Evolutionary conservation across 1,140 invertebrate genomes (phyloP).

Genomic region (Armadillidium nasatum): DNA sequence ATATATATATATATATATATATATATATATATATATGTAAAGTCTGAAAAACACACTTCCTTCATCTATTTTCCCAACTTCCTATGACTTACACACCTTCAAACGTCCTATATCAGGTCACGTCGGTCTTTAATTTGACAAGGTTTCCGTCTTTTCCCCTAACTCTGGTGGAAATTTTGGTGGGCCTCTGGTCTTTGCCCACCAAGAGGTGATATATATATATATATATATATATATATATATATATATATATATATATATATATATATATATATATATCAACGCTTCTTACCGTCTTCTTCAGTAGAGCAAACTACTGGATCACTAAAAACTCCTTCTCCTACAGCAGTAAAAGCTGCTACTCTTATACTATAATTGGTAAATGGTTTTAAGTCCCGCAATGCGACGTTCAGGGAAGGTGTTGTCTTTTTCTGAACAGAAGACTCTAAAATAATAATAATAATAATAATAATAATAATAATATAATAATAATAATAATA

Average conservation of each 20-base stretch:
- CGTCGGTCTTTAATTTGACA: no score
- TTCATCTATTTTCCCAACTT: no score
- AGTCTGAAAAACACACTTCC: no score
- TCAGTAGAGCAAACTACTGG: constrained; percentile 52
- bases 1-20: not conserved
- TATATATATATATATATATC: not conserved
- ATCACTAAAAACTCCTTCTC: constrained; percentile 54
- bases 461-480: not conserved
- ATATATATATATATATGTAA: constrained; percentile 42
- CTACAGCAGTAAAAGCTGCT: constrained; percentile 55
- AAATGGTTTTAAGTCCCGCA: constrained; percentile 51
- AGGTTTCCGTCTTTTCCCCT: no score
- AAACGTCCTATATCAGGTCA: no score
- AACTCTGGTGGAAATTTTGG: no score
- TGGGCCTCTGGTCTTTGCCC: constrained; percentile 75
- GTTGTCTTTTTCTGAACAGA: not conserved
- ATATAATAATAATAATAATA: no score
- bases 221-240: not conserved
- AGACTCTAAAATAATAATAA: not conserved
- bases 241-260: not conserved
- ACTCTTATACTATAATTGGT: constrained; percentile 56
- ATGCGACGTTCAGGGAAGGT: not conserved
- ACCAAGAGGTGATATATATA: constrained; percentile 53
- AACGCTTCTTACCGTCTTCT: constrained; percentile 51
- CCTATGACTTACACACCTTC: no score